Percentiles rank a stretch among this genome's conserved stretches.
Evolutionary conservation across 2,888 invertebrate genomes (phyloP).

Genomic region (Dichetophora obliterata): DNA sequence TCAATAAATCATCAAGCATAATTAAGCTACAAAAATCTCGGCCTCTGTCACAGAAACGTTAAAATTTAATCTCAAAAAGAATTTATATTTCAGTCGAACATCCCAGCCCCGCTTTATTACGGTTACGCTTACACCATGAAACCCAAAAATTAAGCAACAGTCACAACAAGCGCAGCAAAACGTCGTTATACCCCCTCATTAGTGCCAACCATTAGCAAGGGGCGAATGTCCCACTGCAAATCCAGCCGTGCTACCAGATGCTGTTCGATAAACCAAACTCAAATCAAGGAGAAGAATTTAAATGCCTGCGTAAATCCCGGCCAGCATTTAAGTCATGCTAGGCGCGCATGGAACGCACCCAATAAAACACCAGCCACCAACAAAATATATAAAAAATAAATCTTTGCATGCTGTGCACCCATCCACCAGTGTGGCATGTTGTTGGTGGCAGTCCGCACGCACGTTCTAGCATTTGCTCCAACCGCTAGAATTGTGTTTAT

Average conservation of each 20-base stretch:
- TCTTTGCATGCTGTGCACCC: constrained; percentile 37
- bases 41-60: constrained; percentile 63
- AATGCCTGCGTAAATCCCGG: constrained; percentile 62
- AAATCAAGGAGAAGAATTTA: constrained; percentile 70
- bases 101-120: too few relatives aligned
- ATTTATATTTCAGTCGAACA: constrained; percentile 53
- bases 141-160: constrained; percentile 56
- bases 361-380: constrained; percentile 42
- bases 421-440: neutral
- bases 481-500: neutral
- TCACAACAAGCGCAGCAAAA: constrained; percentile 45
- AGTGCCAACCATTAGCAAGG: constrained; percentile 39
- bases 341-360: constrained; percentile 43
- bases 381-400: constrained; percentile 32
- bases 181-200: constrained; percentile 36
- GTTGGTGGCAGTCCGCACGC: constrained; percentile 25
- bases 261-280: constrained; percentile 50
- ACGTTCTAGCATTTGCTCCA: constrained; percentile 38
- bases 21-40: constrained; percentile 65
- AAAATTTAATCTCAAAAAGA: constrained; percentile 63
- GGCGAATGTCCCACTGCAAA: constrained; percentile 33
- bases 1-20: constrained; percentile 58
- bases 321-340: constrained; percentile 50
- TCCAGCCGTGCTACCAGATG: constrained; percentile 39
- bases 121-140: constrained; percentile 45